Evolutionary conservation across 2,797 vertebrate genomes (phyloP).

Genomic region (Pipistrellus nathusii): DNA sequence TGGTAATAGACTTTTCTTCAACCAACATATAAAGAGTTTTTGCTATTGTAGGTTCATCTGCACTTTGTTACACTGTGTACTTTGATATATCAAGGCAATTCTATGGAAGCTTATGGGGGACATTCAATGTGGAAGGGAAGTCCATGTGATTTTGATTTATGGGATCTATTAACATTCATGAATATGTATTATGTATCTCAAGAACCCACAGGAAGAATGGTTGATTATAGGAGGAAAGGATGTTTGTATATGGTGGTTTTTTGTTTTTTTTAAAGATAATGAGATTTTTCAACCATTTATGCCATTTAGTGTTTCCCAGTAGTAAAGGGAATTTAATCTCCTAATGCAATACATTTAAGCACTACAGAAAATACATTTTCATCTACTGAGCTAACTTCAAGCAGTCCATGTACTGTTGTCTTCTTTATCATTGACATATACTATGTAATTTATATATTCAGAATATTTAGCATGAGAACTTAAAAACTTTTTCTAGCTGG

Average conservation of each 20-base stretch:
- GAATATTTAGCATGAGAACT: slow-evolving; percentile 43
- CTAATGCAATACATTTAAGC: slow-evolving; percentile 11
- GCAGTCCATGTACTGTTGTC: background rate
- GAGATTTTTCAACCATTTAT: slow-evolving; percentile 40
- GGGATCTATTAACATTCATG: slow-evolving; percentile 68
- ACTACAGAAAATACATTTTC: slow-evolving; percentile 34
- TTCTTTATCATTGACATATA: background rate
- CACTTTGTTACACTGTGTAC: background rate
- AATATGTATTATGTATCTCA: slow-evolving; percentile 61
- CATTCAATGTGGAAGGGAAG: slow-evolving; percentile 20
- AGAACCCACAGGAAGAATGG: slow-evolving; percentile 44
- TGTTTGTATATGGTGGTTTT: background rate
- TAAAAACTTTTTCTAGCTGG: background rate
- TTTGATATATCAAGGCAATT: slow-evolving; percentile 36
- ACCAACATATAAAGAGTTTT: background rate
- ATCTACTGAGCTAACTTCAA: background rate
- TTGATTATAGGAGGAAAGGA: slow-evolving; percentile 10
- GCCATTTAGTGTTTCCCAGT: slow-evolving; percentile 37
- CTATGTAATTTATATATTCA: slow-evolving; percentile 16
- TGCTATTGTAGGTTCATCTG: background rate
- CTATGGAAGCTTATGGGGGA: background rate
- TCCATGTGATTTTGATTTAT: slow-evolving; percentile 67
- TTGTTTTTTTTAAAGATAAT: background rate
- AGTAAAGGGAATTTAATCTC: slow-evolving; percentile 40
- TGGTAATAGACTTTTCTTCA: slow-evolving; percentile 35